These are phyloP conservation scores for Panorpa germanica DNA, from an alignment of 2,888 invertebrate genomes.

Conservation along the genomic window DNA sequence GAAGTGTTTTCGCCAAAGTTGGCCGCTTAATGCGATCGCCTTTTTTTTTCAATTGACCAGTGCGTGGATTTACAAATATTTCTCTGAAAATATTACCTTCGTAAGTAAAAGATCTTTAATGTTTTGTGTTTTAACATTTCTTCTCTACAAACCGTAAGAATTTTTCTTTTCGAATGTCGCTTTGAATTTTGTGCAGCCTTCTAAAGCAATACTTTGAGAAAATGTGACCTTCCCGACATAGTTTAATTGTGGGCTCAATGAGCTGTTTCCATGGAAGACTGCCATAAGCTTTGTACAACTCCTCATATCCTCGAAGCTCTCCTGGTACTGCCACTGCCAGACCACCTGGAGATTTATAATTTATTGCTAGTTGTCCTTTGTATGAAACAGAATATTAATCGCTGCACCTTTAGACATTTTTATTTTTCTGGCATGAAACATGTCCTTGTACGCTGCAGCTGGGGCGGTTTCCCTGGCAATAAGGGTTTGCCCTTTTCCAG, in stretches of 20 bases:
- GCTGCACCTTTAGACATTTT: slow-evolving; percentile 31
- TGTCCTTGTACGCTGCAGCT: slow-evolving; percentile 36
- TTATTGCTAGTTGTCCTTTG: too few species aligned
- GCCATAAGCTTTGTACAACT: slow-evolving; percentile 53
- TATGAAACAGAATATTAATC: too few species aligned
- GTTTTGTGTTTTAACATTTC: slow-evolving; percentile 29
- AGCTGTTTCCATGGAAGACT: slow-evolving; percentile 59
- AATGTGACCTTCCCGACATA: slow-evolving; percentile 51
- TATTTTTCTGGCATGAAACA: slow-evolving; percentile 47
- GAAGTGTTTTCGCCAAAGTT: slow-evolving; percentile 48
- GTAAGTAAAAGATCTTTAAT: slow-evolving; percentile 34
- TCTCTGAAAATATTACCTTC: slow-evolving; percentile 22
- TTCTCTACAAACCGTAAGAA: slow-evolving; percentile 34
- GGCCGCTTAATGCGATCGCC: slow-evolving; percentile 46
- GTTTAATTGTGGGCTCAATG: slow-evolving; percentile 55
- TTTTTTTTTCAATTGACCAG: slow-evolving; percentile 35
- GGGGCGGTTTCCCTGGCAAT: slow-evolving; percentile 70
- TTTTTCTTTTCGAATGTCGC: slow-evolving; percentile 34
- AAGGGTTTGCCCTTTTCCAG: slow-evolving; percentile 35
- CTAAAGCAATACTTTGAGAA: slow-evolving; percentile 46
- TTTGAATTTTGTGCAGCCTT: slow-evolving; percentile 29
- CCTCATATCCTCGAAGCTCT: slow-evolving; percentile 71
- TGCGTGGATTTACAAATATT: slow-evolving; percentile 38
- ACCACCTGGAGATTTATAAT: too few species aligned
- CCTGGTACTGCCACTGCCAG: slow-evolving; percentile 76